Percentiles rank a stretch among this genome's conserved stretches.
These are phyloP conservation scores for Hassar affinis DNA, from an alignment of 2,113 vertebrate species.

Conservation along the genomic window DNA sequence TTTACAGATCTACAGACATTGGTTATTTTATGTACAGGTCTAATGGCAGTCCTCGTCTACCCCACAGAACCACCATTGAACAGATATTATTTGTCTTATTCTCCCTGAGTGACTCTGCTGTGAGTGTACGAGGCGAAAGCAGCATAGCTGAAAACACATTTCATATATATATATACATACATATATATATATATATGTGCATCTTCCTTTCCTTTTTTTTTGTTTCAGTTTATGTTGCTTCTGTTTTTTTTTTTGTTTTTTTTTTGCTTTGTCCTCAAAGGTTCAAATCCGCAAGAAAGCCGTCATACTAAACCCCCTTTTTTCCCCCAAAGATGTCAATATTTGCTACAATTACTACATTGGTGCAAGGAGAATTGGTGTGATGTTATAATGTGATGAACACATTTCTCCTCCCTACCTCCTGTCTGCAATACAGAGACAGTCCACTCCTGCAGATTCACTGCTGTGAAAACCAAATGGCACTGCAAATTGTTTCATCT, in stretches of 20 bases:
- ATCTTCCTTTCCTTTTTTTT: constrained; percentile 34
- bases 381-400: constrained; percentile 41
- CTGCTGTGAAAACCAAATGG: constrained; percentile 2
- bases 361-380: neutral
- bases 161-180: too few species aligned
- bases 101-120: neutral
- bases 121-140: neutral
- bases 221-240: neutral
- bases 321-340: neutral
- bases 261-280: constrained; percentile 26
- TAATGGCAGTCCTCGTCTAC: neutral
- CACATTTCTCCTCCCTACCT: constrained; percentile 38
- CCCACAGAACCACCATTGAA: neutral
- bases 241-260: constrained; percentile 31
- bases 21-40: neutral
- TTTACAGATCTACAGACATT: neutral
- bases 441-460: constrained; percentile 10
- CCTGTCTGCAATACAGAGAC: constrained; percentile 13
- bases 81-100: neutral
- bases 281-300: neutral
- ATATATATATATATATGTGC: neutral
- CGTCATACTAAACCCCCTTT: neutral
- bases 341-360: neutral
- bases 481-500: neutral
- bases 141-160: neutral